These are phyloP conservation scores for Microhierax caerulescens DNA, from an alignment of 2,797 vertebrate species.

Conservation along the genomic window DNA sequence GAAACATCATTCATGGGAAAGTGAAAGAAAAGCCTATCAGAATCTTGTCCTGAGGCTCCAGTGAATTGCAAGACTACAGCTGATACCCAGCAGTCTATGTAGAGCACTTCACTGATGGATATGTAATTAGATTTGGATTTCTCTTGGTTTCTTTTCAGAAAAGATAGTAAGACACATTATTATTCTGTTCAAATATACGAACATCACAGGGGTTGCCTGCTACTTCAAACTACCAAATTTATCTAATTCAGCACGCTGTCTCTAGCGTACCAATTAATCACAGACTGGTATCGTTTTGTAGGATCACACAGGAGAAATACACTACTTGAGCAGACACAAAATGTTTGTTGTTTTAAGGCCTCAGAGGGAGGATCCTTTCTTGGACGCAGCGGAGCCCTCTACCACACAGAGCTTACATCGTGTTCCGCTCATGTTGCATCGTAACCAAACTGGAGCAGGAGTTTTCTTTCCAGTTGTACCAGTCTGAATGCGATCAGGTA, in stretches of 20 bases:
- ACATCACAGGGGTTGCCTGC: background rate
- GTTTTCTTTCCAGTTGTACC: background rate
- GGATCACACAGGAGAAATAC: background rate
- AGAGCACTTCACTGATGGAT: background rate
- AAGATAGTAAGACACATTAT: background rate
- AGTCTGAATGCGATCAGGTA: background rate
- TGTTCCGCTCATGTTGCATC: background rate
- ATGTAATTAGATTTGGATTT: background rate
- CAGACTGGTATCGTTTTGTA: background rate
- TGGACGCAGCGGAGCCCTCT: background rate
- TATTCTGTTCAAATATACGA: background rate
- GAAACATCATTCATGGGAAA: constrained; percentile 76
- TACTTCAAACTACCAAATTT: background rate
- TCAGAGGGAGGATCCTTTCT: background rate
- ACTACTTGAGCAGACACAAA: background rate
- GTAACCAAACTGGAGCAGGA: background rate
- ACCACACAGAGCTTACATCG: background rate
- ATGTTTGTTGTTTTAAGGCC: background rate
- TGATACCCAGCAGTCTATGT: background rate
- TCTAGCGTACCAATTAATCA: background rate
- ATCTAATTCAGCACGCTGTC: background rate
- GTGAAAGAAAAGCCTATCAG: constrained; percentile 85
- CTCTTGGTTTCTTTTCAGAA: background rate
- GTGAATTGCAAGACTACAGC: background rate
- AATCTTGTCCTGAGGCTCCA: constrained; percentile 72